Evolutionary conservation across 2,113 vertebrate genomes (phyloP).

Genomic region (Rana temporaria): DNA sequence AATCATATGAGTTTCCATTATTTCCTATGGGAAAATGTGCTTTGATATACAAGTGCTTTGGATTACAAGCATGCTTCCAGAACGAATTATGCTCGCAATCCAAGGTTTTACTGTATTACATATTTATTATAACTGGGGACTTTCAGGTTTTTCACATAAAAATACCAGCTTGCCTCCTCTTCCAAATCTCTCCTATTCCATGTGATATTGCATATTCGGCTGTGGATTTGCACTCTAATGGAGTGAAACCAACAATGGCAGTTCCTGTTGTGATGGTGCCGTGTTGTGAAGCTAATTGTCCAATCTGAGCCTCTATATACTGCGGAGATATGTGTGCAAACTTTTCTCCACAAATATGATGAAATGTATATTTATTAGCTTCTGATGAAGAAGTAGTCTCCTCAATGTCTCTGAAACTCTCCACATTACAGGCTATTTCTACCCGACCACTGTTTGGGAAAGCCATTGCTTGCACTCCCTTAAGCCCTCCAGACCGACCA

Average conservation of each 20-base stretch:
- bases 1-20: too few species aligned
- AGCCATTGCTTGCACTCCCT: slow-evolving; percentile 73
- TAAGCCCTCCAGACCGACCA: slow-evolving; percentile 70
- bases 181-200: slow-evolving; percentile 75
- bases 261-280: slow-evolving; percentile 67
- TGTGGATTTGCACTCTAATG: slow-evolving; percentile 68
- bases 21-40: too few species aligned
- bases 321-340: slow-evolving; percentile 69
- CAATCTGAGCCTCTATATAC: slow-evolving; percentile 67
- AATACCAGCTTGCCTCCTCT: slow-evolving; percentile 58
- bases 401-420: slow-evolving; percentile 65
- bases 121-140: too few species aligned
- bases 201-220: slow-evolving; percentile 70
- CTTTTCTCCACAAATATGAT: slow-evolving; percentile 60
- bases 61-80: too few species aligned
- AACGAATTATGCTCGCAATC: too few species aligned
- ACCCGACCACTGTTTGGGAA: slow-evolving; percentile 71
- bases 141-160: slow-evolving; percentile 66
- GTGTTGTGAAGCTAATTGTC: slow-evolving; percentile 63
- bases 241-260: slow-evolving; percentile 73
- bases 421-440: slow-evolving; percentile 77
- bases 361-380: slow-evolving; percentile 60
- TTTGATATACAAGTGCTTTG: too few species aligned
- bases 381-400: slow-evolving; percentile 28
- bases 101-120: too few species aligned